Evolutionary conservation across 1,140 invertebrate species (phyloP), one percentile per base, ranked within the genome.

Genomic region (Drosophila jambulina): DNA sequence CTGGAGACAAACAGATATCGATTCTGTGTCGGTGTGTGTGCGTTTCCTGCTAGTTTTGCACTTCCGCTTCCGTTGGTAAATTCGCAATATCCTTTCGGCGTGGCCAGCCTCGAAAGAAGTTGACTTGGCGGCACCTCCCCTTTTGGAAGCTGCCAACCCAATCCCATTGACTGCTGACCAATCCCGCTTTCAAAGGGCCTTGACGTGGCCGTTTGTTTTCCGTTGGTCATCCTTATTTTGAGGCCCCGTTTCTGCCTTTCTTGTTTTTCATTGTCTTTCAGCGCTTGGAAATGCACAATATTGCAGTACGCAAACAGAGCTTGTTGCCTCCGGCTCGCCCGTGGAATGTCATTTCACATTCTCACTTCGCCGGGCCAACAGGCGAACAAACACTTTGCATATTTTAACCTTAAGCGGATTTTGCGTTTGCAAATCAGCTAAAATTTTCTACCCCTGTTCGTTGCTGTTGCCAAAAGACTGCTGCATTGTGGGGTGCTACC

Each of bases 61-160:
- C 78, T 85, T 85, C 86, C 81, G 86, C 38, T 90, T 90, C 82
- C 81, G 75, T 62, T 85, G 70, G 54, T 56, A 63, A 88, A 85
- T 82, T 85, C 79, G 70, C 82, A 90, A 84, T 90, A 81, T 88
- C 82, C 70, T 74, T 59, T 61, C 69, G 49, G 42, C 54, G 23
- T 59, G 43, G 51, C 63, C 60, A 49, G 43, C 60, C 61, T 49
- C 48, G 53, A 62, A 46, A 23, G 25, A 15, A 58, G 53, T 40
- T 74, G 68, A 57, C 42, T 25, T 43, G 42, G 45, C 29, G 19
- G 40, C 61, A n/a, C 7, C 43, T 40, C 23, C 32, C 40, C n/a
- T 15, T 21, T 32, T 17, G 5, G 29, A 12, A 15, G 19, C 61
- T 21, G n/a, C 23, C n/a, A 38, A 25, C 29, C 36, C 61, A 43